Base-by-base conservation (phyloP, 2,888 invertebrate genomes). In the Pecten maximus region DNA sequence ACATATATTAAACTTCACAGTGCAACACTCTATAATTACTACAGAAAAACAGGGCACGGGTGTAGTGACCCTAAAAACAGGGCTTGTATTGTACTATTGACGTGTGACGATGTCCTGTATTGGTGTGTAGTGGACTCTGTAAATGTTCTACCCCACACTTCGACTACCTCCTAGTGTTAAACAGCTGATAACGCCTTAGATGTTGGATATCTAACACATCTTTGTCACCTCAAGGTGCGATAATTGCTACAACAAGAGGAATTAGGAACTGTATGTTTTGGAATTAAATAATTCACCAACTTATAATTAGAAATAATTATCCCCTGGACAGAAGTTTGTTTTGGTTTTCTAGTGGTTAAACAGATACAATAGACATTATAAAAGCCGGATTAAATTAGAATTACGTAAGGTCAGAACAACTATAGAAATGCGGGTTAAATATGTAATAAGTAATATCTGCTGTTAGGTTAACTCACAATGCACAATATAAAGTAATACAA, bases 121-220 rank as follows among this genome's bases (percentile, higher is more conserved):
- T 28, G 35, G 0, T 4, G 74, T 74, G 35, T 15, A 8, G 8
- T 74, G 74, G 74, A 74, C 74, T 35, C 2, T 74, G 35, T 74
- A 74, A 74, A 74, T 28, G 74, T 74, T 74, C 19, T 74, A 74
- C 74, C 74, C 74, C 74, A 74, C 15, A 74, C 23, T 35, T 35
- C 19, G 74, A 28, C 74, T 35, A 74, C 74, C 74, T 74, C 74
- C 74, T 35, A 35, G 74, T 74, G 74, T 74, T 74, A 74, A 74
- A 74, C 60, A 74, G 12, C 28, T 74, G 74, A 74, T 74, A 35
- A 23, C 28, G 8, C 35, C 10, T 12, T 3, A 35, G 74, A 35
- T 74, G 3, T 74, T 10, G 10, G 35, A 6, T 74, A 74, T 74
- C 74, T 74, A 12, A 74, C 74, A 74, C 35, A 74, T 74, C 74